Evolutionary conservation across 2,113 vertebrate genomes (phyloP).

Genomic region (Strigops habroptila): DNA sequence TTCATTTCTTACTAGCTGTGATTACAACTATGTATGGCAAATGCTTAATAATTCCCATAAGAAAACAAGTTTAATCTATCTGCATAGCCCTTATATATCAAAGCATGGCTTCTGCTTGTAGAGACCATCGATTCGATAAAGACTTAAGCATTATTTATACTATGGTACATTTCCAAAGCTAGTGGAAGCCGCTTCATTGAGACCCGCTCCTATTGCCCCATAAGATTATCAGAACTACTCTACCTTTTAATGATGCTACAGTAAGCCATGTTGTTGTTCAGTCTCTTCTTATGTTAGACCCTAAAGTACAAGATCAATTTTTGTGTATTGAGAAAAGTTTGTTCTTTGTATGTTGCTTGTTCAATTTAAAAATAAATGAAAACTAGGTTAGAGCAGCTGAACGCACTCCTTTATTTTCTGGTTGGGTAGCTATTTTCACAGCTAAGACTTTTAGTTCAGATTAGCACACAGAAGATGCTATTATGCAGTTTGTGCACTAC

Average conservation of each 20-base stretch:
- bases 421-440: background rate
- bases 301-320: background rate
- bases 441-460: background rate
- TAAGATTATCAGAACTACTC: background rate
- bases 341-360: background rate
- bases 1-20: constrained; percentile 26
- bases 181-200: constrained; percentile 42
- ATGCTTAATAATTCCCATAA: background rate
- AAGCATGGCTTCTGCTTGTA: background rate
- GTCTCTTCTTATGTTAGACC: constrained; percentile 19
- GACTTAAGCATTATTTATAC: constrained; percentile 32
- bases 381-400: background rate
- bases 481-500: background rate
- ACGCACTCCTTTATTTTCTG: background rate
- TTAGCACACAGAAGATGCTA: background rate
- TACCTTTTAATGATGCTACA: constrained; percentile 5
- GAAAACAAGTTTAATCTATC: constrained; percentile 36
- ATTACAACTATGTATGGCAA: constrained; percentile 19
- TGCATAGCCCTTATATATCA: background rate
- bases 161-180: constrained; percentile 23
- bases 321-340: background rate
- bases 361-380: background rate
- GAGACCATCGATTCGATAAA: constrained; percentile 14
- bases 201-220: background rate
- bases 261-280: background rate